Conservation (phyloP, 2,797 vertebrate species). For the Myotis pilosus region DNA sequence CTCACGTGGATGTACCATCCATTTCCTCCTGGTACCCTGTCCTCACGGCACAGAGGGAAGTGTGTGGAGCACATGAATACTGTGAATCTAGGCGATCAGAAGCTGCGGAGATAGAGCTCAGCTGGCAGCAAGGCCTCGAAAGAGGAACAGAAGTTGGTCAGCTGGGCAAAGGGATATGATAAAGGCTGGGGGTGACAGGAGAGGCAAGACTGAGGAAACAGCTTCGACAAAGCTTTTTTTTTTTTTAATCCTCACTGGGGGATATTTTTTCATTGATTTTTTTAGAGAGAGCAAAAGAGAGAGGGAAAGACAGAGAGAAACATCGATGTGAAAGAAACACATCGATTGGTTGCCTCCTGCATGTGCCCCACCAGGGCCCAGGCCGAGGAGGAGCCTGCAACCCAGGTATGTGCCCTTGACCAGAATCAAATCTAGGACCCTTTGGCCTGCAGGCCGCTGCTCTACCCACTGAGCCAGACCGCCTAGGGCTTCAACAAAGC, state of each 20-base stretch:
- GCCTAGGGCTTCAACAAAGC: background rate
- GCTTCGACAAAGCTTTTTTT: background rate
- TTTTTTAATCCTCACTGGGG: too few species aligned
- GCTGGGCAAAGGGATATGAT: background rate
- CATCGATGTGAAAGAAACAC: too few species aligned
- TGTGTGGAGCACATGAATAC: background rate
- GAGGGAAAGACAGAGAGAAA: too few species aligned
- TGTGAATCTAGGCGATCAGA: background rate
- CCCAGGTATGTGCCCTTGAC: too few species aligned
- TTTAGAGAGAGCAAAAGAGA: too few species aligned
- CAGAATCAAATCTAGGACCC: too few species aligned
- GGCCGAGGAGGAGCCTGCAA: too few species aligned
- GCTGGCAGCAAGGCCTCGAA: background rate
- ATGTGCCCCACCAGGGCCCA: too few species aligned
- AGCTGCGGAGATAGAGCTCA: background rate
- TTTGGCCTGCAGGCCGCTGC: too few species aligned
- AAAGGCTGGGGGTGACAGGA: background rate
- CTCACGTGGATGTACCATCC: background rate
- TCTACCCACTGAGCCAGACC: too few species aligned
- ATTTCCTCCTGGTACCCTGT: background rate
- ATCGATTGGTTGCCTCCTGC: too few species aligned
- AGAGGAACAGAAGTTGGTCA: background rate
- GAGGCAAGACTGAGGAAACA: background rate
- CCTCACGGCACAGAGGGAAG: background rate
- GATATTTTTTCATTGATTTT: too few species aligned